A percentile compares a stretch with the other conserved stretches of the same genome.
phyloP scores from a whole-genome alignment of 2,797 vertebrate genomes.

The Chromis chromis region DNA sequence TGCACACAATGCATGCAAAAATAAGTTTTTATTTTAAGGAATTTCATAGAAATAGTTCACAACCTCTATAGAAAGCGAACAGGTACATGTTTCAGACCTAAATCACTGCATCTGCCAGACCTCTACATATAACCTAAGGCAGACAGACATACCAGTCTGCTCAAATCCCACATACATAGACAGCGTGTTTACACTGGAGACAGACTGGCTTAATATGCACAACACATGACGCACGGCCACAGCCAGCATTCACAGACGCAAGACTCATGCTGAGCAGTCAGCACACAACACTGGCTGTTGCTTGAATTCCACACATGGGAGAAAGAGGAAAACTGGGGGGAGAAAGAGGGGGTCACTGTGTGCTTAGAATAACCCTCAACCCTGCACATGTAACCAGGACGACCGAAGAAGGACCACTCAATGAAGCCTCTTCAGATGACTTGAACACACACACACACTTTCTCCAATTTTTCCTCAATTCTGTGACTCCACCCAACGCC shows the following conservation, averaged over 20 bases:
- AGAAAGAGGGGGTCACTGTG: slow-evolving; percentile 30
- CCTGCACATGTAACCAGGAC: slow-evolving; percentile 57
- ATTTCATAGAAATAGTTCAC: not conserved
- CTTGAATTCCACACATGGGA: slow-evolving; percentile 39
- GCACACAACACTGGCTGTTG: slow-evolving; percentile 48
- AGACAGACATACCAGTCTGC: slow-evolving; percentile 27
- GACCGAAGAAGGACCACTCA: slow-evolving; percentile 54
- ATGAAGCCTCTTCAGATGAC: slow-evolving; percentile 44
- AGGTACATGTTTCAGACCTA: not conserved
- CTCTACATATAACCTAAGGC: slow-evolving; percentile 12
- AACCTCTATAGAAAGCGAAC: not conserved
- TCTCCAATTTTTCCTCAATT: slow-evolving; percentile 44
- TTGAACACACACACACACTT: slow-evolving; percentile 44
- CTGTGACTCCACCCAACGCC: slow-evolving; percentile 37
- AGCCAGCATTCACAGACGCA: slow-evolving; percentile 75
- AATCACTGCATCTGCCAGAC: slow-evolving; percentile 29
- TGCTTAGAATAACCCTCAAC: slow-evolving; percentile 67
- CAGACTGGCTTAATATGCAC: slow-evolving; percentile 69
- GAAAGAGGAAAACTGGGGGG: not conserved
- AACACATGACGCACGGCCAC: slow-evolving; percentile 72
- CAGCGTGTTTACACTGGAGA: slow-evolving; percentile 64
- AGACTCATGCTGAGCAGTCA: slow-evolving; percentile 70
- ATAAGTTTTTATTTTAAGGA: not conserved
- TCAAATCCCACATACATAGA: slow-evolving; percentile 46
- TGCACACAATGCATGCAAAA: not conserved